Base-by-base conservation (phyloP, 2,797 vertebrate genomes). In the Siniperca undulata region DNA sequence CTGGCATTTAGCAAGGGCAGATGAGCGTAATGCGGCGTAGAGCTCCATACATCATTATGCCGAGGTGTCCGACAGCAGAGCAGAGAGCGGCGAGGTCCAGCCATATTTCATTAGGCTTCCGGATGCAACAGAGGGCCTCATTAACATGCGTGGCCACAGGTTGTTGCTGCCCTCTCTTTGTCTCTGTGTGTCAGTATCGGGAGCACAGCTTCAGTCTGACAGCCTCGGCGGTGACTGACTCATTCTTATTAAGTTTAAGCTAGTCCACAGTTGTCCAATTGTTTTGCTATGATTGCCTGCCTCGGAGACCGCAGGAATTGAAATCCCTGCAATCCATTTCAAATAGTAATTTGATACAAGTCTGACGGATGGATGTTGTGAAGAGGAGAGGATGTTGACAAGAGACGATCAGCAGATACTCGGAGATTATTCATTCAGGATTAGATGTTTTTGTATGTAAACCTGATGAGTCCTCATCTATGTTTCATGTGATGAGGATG, bases 1-100 rank as follows among this genome's bases (percentile, higher is more conserved):
- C 59, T 95, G 93, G 92, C 93, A 92, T 95, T 95, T 94, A 89
- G 75, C 76, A 42, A 91, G 89, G 86, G 88, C 90, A 86, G 87
- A 91, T 83, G 87, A 91, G 88, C 65, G 42, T 82, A 87, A 90
- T 74, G 86, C 64, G 20, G 86, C 42, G 58, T 68, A 44, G 73
- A 24, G 86, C 87, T 78, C 79, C 78, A 84, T 90, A 78, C 83
- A 91, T 92, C 89, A 93, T 92, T 89, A 93, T 86, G 84, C 77
- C 0, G 78, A 86, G 89, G 86, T 88, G 90, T 91, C 86, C 20
- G 69, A 89, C 80, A 60, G 76, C 83, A 13, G 81, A 81, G 83
- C 67, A 53, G 75, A 83, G 87, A 85, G 81, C 65, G 11, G 16
- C 7, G 42, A 52, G 77, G 60, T 82, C 80, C 71, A 52, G 80